Base-by-base conservation (phyloP, 2,113 vertebrate genomes). In the Etia nguti region DNA sequence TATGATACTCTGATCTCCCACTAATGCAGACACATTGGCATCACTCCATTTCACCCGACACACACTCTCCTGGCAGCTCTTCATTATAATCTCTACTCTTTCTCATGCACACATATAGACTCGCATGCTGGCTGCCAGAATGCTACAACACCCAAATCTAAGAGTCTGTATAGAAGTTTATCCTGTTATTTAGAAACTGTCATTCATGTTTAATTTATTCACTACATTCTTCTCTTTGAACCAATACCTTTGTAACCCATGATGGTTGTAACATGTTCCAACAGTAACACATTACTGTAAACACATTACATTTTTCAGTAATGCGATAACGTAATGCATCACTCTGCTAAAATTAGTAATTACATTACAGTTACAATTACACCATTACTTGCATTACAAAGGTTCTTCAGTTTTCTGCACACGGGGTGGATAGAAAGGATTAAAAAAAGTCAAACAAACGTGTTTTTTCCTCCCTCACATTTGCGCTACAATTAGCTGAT, bases 21-120 rank as follows among this genome's bases (percentile, higher is more conserved):
- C 62, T 75, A 87, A 85, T 57, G 65, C 90, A 91, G 84, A 89
- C 75, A 85, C 22, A 38, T 48, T 92, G 93, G 88, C 89, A 79
- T 87, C 62, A 34, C 18, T 90, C 89, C 91, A 90, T 65, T 60
- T 87, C 38, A 16, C 22, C 46, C 59, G 13, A 54, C 29, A 62
- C 84, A 70, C 56, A 46, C 57, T 86, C 11, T 56, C 15, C 75
- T 84, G 83, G 79, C 88, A 86, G 54, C 52, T 65, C 54, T 83
- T 43, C 68, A 88, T 90, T 82, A 81, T 73, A 75, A 73, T 82
- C 41, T 24, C 80, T 34, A 52, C 36, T 79, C 81, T 50, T 22
- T 80, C 38, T 77, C 82, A 29, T 88, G 79, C 62, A 89, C 86
- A 90, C 55, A 88, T 70, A 90, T 85, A 84, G n/a, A 59, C 75